phyloP scores from a whole-genome alignment of 2,113 vertebrate species.

The Tragulus kanchil region DNA sequence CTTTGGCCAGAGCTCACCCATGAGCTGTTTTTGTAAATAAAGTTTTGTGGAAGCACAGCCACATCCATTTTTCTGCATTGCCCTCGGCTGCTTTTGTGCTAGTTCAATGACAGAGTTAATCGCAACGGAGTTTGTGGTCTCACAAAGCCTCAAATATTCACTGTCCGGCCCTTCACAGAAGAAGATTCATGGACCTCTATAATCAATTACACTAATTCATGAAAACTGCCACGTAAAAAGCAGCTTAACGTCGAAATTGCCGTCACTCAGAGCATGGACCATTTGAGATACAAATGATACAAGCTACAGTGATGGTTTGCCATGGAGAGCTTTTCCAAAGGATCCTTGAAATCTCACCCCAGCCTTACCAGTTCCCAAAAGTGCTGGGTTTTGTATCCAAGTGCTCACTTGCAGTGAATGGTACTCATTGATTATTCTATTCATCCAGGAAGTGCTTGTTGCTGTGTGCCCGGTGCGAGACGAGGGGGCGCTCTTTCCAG shows the following conservation, averaged over 20 bases:
- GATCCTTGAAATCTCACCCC: not conserved
- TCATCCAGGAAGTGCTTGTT: not conserved
- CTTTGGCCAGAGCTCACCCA: not conserved
- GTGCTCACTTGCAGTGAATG: not conserved
- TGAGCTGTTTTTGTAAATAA: not conserved
- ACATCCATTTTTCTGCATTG: not conserved
- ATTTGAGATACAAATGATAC: not conserved
- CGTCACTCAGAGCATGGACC: not conserved
- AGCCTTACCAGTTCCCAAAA: not conserved
- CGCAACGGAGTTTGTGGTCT: not conserved
- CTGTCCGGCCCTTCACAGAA: not conserved
- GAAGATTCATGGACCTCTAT: too few relatives aligned
- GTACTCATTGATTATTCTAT: not conserved
- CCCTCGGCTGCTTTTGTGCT: not conserved
- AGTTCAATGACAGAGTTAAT: not conserved
- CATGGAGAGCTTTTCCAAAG: not conserved
- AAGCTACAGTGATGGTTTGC: not conserved
- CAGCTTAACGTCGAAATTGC: not conserved
- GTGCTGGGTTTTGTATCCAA: not conserved
- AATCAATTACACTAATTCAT: not conserved
- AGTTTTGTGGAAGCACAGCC: slow-evolving; percentile 8
- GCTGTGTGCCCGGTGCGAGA: not conserved
- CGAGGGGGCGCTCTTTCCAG: not conserved
- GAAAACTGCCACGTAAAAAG: not conserved
- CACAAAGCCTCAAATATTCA: not conserved